Evolutionary conservation across 2,797 vertebrate species (phyloP).

Genomic region (Crax fasciolata): DNA sequence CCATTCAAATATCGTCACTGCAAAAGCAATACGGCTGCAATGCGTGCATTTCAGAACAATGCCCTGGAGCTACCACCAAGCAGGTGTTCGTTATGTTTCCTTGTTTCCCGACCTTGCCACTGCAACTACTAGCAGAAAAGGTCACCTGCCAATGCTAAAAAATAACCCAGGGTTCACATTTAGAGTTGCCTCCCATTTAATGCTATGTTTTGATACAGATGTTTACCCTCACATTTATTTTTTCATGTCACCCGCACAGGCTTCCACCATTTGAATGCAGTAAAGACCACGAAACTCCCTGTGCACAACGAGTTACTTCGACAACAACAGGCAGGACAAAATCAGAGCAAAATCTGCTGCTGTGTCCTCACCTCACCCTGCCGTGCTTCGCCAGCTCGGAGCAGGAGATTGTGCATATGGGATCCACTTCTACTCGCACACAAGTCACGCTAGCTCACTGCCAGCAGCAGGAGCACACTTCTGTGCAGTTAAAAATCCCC

Average conservation of each 20-base stretch:
- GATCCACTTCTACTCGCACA: not conserved
- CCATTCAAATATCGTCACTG: not conserved
- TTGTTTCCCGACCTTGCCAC: not conserved
- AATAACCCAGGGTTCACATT: not conserved
- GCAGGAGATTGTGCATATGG: not conserved
- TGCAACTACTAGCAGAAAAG: not conserved
- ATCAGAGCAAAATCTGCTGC: not conserved
- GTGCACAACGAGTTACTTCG: accelerated
- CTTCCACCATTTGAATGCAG: not conserved
- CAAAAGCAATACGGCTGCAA: not conserved
- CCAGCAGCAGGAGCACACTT: not conserved
- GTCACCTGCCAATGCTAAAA: not conserved
- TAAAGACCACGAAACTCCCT: not conserved
- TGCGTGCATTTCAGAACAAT: not conserved
- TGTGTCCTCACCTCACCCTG: constrained; percentile 4
- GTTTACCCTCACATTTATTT: not conserved
- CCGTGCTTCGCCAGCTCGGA: not conserved
- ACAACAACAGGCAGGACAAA: not conserved
- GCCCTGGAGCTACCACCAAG: accelerated
- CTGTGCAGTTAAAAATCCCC: not conserved
- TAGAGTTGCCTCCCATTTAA: not conserved
- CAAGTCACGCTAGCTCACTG: not conserved
- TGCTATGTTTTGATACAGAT: not conserved
- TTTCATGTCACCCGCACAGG: not conserved
- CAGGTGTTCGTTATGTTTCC: not conserved